Percentiles rank a stretch among this genome's conserved stretches.
phyloP scores from a whole-genome alignment of 2,797 vertebrate species.

The Pantherophis alleghaniensis region DNA sequence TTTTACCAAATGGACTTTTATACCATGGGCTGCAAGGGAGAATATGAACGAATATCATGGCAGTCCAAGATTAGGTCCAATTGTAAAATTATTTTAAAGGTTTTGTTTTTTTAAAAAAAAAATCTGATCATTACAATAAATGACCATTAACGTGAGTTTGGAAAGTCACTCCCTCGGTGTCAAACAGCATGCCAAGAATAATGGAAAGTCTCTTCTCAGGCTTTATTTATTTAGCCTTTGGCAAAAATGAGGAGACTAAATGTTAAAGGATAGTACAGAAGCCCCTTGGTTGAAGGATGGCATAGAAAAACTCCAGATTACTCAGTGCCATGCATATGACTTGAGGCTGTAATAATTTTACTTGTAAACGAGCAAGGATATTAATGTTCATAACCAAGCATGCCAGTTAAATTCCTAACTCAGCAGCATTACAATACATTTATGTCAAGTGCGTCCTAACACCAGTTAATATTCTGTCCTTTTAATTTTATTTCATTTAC shows the following conservation, averaged over 20 bases:
- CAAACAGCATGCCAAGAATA: slow-evolving; percentile 2
- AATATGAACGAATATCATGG: neutral
- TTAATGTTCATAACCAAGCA: neutral
- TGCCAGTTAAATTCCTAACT: neutral
- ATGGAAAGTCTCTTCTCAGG: neutral
- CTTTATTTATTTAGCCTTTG: neutral
- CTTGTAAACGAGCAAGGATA: neutral
- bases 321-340: neutral
- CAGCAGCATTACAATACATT: neutral
- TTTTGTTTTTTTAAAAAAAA: too few species aligned
- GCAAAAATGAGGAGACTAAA: neutral
- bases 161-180: slow-evolving; percentile 15
- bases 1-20: neutral
- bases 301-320: neutral
- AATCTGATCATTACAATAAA: neutral
- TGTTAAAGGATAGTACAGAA: neutral
- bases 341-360: neutral
- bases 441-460: neutral
- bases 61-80: neutral
- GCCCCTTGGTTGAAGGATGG: neutral
- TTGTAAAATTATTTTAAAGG: neutral
- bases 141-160: slow-evolving; percentile 42
- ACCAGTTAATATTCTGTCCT: neutral
- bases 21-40: neutral
- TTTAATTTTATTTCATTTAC: slow-evolving; percentile 1